Conservation (phyloP, 1,140 invertebrate genomes). For the Drosophila quadrilineata region DNA sequence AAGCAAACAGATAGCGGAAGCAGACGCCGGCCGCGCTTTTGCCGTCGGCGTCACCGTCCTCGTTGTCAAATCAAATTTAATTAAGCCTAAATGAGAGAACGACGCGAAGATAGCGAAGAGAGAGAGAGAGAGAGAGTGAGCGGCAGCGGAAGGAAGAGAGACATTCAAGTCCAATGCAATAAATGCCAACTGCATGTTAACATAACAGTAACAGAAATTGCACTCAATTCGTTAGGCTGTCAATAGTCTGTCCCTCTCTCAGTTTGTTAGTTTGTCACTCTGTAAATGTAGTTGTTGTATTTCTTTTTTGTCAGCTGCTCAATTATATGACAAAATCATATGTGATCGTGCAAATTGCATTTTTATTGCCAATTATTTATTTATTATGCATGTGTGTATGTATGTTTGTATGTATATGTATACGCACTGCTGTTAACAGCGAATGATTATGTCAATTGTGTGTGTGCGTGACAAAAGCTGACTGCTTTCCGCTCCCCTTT, state of each 20-base stretch:
- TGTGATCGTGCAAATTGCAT: slow-evolving; percentile 78
- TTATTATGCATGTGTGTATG: slow-evolving; percentile 54
- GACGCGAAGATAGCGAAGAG: not conserved
- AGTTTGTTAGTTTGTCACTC: slow-evolving; percentile 22
- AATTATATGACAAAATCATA: slow-evolving; percentile 61
- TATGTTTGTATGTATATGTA: not conserved
- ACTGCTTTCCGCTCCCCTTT: no score
- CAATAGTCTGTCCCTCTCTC: slow-evolving; percentile 7
- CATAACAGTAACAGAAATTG: slow-evolving; percentile 35
- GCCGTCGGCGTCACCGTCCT: no score
- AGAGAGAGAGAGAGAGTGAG: slow-evolving; percentile 12
- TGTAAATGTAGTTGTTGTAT: slow-evolving; percentile 14
- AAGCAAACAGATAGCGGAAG: slow-evolving; percentile 39
- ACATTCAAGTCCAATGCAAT: slow-evolving; percentile 5
- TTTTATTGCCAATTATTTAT: slow-evolving; percentile 79
- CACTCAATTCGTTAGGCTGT: slow-evolving; percentile 15
- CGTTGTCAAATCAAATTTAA: slow-evolving; percentile 67
- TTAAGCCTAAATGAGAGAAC: slow-evolving; percentile 28
- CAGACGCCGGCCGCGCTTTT: slow-evolving; percentile 16
- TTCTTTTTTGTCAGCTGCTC: slow-evolving; percentile 31
- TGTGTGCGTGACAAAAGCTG: no score
- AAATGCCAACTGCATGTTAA: slow-evolving; percentile 28
- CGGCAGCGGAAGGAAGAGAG: slow-evolving; percentile 1
- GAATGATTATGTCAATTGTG: no score
- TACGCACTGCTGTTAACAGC: no score